Evolutionary conservation across 2,113 vertebrate genomes (phyloP), one percentile per base, ranked within the genome.

Genomic region (Bufo bufo): DNA sequence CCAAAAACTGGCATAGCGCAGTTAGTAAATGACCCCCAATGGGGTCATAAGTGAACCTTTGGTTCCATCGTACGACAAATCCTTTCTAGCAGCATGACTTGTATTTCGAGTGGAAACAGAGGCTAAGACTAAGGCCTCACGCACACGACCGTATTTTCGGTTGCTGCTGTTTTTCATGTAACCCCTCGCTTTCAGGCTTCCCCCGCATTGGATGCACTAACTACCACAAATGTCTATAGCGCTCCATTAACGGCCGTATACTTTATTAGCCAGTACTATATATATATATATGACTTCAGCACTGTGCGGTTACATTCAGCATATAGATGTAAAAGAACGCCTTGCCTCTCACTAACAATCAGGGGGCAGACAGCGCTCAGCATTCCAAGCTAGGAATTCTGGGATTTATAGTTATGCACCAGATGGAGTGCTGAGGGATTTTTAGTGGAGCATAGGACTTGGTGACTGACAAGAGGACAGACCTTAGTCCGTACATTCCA

Each of bases 361-460:
- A 17, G 9, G 16, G 54, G 11, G 12, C 56, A 45, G 78, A 43
- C 78, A 9, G 56, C 11, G 45, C 54, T 59, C 54, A 12, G n/a
- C 65, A 56, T 84, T 69, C 63, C 82, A 33, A 23, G 49, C 63
- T 33, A 54, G 12, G 63, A 66, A 71, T 52, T 84, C 47, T 71
- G 49, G 63, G 82, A 54, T 54, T 54, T 84, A 19, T 52, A 84
- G 82, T 84, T 69, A 50, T 54, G 43, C 82, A 69, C 17, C 82
- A 84, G 63, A 65, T 84, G 82, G 63, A 33, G 82, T 54, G 82
- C 13, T 84, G 82, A 84, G 10, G 49, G 82, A 84, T 47, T 1
- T 45, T 71, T 52, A 33, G 61, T 83, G 81, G 69, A 52, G 43
- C 82, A 71, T 84, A 54, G 47, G 65, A 84, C 82, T 33, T 54